Evolutionary conservation across 2,888 invertebrate species (phyloP).

Genomic region (Machimus rusticus): DNA sequence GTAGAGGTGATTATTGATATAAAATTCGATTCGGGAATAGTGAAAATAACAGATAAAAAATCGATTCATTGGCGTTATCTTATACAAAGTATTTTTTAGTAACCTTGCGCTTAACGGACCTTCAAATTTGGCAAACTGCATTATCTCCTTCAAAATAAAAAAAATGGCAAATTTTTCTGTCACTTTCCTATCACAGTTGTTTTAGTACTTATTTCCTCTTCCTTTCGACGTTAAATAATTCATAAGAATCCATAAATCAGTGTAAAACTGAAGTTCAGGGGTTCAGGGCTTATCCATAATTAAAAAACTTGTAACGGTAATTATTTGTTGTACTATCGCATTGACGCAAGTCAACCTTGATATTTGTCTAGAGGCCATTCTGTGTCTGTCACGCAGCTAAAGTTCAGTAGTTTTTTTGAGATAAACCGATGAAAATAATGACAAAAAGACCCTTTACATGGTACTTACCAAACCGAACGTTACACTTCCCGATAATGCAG

Average conservation of each 20-base stretch:
- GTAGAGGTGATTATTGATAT: neutral
- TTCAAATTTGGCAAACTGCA: neutral
- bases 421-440: neutral
- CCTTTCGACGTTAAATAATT: neutral
- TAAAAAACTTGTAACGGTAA: conserved; percentile 2
- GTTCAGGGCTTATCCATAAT: conserved; percentile 1
- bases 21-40: neutral
- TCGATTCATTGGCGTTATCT: neutral
- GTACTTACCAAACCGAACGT: neutral
- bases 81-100: neutral
- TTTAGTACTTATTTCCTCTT: neutral
- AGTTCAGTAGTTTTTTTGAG: neutral
- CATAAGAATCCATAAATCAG: neutral
- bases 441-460: neutral
- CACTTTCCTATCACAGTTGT: neutral
- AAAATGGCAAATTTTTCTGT: neutral
- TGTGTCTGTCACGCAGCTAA: neutral
- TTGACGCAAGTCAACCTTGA: conserved; percentile 3
- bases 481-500: neutral
- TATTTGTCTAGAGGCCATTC: conserved; percentile 8
- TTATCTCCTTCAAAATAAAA: neutral
- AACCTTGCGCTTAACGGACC: neutral
- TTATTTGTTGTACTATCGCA: neutral
- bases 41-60: neutral
- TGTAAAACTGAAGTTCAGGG: neutral